Conservation (phyloP, 2,888 invertebrate genomes). For the Parnassius smintheus region DNA sequence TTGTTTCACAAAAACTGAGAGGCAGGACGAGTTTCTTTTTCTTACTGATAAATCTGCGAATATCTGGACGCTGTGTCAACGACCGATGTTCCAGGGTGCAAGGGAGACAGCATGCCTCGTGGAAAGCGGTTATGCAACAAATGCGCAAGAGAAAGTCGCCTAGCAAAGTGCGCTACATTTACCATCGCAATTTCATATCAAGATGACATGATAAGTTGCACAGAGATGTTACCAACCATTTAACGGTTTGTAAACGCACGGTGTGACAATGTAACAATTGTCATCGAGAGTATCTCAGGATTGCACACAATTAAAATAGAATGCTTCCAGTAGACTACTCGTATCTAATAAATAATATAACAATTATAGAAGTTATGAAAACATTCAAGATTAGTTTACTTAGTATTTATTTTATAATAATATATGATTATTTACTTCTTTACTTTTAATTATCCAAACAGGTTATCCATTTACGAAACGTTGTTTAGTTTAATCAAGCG, state of each 20-base stretch:
- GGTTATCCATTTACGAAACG: too few species aligned
- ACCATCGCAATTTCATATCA: conserved; percentile 53
- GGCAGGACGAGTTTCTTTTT: conserved; percentile 27
- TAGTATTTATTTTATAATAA: too few species aligned
- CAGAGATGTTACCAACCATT: conserved; percentile 11
- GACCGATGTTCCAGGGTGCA: conserved; percentile 69
- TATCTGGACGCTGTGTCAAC: conserved; percentile 63
- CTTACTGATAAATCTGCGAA: conserved; percentile 34
- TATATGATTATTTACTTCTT: too few species aligned
- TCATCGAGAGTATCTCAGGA: neutral
- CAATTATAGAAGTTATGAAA: too few species aligned
- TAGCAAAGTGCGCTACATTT: conserved; percentile 36
- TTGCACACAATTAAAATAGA: too few species aligned
- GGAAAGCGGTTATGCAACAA: conserved; percentile 78
- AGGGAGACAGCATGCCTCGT: conserved; percentile 66
- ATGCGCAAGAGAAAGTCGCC: conserved; percentile 68
- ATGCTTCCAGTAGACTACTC: too few species aligned
- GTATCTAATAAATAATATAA: too few species aligned
- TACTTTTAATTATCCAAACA: too few species aligned
- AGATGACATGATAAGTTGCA: conserved; percentile 48
- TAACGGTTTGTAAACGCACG: neutral
- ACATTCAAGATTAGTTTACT: too few species aligned
- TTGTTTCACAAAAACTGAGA: conserved; percentile 27
- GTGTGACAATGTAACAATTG: neutral
- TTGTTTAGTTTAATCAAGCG: neutral